Conservation (phyloP, 2,888 invertebrate genomes). For the Diarsia rubi region DNA sequence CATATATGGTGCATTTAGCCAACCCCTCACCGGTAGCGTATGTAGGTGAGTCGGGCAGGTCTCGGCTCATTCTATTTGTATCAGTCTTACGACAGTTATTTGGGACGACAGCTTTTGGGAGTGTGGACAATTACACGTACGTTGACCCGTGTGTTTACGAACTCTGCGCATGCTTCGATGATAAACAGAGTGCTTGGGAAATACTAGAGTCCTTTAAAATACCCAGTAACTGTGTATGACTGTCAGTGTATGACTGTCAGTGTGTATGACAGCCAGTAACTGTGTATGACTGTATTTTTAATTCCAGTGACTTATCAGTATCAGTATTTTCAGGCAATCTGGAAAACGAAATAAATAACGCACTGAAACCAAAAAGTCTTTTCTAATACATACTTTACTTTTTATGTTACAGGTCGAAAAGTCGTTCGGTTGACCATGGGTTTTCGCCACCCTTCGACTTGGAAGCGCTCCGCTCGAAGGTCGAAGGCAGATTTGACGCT, state of each 20-base stretch:
- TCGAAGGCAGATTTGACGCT: conserved; percentile 96
- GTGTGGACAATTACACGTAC: conserved; percentile 79
- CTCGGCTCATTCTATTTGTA: conserved; percentile 73
- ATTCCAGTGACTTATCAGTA: background rate
- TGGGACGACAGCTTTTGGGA: conserved; percentile 77
- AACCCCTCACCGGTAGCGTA: conserved; percentile 42
- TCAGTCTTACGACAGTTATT: conserved; percentile 77
- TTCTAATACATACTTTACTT: conserved; percentile 42
- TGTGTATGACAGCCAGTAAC: too few species aligned
- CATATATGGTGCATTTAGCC: conserved; percentile 39
- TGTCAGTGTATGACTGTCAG: too few species aligned
- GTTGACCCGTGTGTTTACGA: conserved; percentile 77
- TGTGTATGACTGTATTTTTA: background rate
- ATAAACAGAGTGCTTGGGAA: conserved; percentile 32
- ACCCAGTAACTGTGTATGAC: conserved; percentile 1
- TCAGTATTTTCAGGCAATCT: conserved; percentile 2
- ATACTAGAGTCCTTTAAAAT: conserved; percentile 12
- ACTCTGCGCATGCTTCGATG: conserved; percentile 37
- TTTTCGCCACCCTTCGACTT: conserved; percentile 96
- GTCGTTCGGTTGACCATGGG: conserved; percentile 97
- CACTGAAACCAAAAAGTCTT: background rate
- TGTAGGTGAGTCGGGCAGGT: conserved; percentile 64
- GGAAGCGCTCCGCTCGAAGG: conserved; percentile 96
- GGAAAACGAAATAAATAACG: background rate
- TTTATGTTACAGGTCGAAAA: conserved; percentile 94